Conservation (phyloP, 2,888 invertebrate species). For the Teleiodes luculella region DNA sequence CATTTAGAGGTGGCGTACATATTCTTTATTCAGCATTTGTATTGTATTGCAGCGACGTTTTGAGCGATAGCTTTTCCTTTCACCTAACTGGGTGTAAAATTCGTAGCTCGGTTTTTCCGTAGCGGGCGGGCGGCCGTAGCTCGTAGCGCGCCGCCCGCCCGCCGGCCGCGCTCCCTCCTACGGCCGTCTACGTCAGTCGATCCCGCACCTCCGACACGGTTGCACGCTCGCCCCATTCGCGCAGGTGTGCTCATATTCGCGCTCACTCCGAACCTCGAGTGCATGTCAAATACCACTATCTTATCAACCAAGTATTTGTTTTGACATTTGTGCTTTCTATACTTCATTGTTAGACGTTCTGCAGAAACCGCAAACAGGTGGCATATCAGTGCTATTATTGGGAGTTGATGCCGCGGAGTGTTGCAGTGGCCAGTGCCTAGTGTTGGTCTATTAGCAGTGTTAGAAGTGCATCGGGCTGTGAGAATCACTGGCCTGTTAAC, state of each 20-base stretch:
- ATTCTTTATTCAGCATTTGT: slow-evolving; percentile 6
- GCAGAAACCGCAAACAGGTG: slow-evolving; percentile 52
- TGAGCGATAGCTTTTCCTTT: slow-evolving; percentile 17
- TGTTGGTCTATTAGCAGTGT: slow-evolving; percentile 36
- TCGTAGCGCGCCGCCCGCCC: slow-evolving; percentile 50
- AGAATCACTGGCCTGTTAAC: slow-evolving; percentile 33
- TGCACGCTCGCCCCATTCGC: slow-evolving; percentile 33
- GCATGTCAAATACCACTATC: slow-evolving; percentile 11
- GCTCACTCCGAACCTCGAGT: slow-evolving; percentile 27
- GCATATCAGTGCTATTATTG: slow-evolving; percentile 57
- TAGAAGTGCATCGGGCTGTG: slow-evolving; percentile 49
- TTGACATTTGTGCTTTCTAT: neutral
- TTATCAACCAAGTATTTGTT: slow-evolving; percentile 1
- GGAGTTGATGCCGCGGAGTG: slow-evolving; percentile 46
- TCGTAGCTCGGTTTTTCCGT: slow-evolving; percentile 61
- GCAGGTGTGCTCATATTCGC: slow-evolving; percentile 29
- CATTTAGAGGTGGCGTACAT: neutral
- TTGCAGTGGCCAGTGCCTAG: slow-evolving; percentile 46
- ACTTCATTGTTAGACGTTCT: neutral
- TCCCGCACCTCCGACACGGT: slow-evolving; percentile 40
- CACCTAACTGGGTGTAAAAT: slow-evolving; percentile 29
- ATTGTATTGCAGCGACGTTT: slow-evolving; percentile 11
- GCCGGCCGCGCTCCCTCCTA: slow-evolving; percentile 29
- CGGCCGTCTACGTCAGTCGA: slow-evolving; percentile 62
- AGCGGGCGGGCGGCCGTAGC: slow-evolving; percentile 64